Conservation (phyloP, 2,797 vertebrate species). For the Amblyraja radiata region DNA sequence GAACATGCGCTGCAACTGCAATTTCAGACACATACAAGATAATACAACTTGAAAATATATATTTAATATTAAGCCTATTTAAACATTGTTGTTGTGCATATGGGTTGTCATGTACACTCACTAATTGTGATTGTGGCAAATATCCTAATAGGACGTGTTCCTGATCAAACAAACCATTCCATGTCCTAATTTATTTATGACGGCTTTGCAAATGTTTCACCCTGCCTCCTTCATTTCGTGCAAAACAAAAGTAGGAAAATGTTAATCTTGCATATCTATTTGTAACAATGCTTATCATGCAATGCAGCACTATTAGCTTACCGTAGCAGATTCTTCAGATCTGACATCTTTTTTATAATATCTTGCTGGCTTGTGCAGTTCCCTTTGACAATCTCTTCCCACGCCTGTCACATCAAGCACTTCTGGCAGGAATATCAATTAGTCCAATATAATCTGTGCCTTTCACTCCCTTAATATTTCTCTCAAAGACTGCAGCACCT, state of each 20-base stretch:
- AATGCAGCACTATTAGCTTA: neutral
- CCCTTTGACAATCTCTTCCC: neutral
- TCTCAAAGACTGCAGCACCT: neutral
- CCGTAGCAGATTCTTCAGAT: neutral
- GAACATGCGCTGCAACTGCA: too few relatives aligned
- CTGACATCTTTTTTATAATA: neutral
- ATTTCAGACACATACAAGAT: too few relatives aligned
- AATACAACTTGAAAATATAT: too few relatives aligned
- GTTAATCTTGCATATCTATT: neutral
- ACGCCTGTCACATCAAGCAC: neutral
- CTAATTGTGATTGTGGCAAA: too few relatives aligned
- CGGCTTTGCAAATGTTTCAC: neutral
- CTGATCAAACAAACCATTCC: too few relatives aligned
- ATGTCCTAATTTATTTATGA: too few relatives aligned
- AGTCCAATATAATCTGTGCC: neutral
- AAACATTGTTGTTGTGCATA: too few relatives aligned
- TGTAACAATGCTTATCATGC: neutral
- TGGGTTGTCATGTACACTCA: too few relatives aligned
- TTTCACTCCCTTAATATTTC: neutral
- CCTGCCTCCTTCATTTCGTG: neutral
- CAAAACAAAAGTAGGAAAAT: neutral
- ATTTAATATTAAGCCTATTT: too few relatives aligned
- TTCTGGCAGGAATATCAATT: conserved; percentile 4
- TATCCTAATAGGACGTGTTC: too few relatives aligned
- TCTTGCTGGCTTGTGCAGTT: neutral